Conservation (phyloP, 2,797 vertebrate genomes). For the Parambassis ranga region DNA sequence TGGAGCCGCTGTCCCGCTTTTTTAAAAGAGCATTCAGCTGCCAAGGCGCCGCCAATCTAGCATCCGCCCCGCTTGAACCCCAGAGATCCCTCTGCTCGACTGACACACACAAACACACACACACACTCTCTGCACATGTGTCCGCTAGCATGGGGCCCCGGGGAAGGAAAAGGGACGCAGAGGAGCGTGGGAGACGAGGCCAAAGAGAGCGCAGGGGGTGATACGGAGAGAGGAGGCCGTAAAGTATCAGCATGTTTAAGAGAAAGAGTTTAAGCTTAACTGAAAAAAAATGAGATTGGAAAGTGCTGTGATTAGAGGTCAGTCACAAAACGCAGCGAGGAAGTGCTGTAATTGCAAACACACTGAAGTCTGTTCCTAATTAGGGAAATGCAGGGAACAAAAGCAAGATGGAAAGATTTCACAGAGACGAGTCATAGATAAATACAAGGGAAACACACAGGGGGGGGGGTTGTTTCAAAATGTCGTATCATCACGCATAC, state of each 20-base stretch:
- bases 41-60: constrained; percentile 67
- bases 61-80: constrained; percentile 65
- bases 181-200: constrained; percentile 37
- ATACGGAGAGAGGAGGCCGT: not conserved
- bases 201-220: not conserved
- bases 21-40: constrained; percentile 77
- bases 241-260: constrained; percentile 8
- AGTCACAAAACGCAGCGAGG: constrained; percentile 69
- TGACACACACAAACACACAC: no score
- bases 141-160: constrained; percentile 55
- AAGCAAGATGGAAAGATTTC: constrained; percentile 72
- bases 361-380: constrained; percentile 76
- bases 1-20: constrained; percentile 75
- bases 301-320: constrained; percentile 65
- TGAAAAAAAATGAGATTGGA: constrained; percentile 23
- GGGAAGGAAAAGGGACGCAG: constrained; percentile 49
- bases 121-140: no score
- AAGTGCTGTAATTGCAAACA: constrained; percentile 79
- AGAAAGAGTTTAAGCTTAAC: not conserved
- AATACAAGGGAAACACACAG: constrained; percentile 26
- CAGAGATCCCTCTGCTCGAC: constrained; percentile 56
- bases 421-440: constrained; percentile 78
- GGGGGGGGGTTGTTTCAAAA: constrained; percentile 18
- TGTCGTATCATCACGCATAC: constrained; percentile 2
- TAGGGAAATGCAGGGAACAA: constrained; percentile 68